Conservation (phyloP, 2,888 invertebrate species). For the Notodonta ziczac region DNA sequence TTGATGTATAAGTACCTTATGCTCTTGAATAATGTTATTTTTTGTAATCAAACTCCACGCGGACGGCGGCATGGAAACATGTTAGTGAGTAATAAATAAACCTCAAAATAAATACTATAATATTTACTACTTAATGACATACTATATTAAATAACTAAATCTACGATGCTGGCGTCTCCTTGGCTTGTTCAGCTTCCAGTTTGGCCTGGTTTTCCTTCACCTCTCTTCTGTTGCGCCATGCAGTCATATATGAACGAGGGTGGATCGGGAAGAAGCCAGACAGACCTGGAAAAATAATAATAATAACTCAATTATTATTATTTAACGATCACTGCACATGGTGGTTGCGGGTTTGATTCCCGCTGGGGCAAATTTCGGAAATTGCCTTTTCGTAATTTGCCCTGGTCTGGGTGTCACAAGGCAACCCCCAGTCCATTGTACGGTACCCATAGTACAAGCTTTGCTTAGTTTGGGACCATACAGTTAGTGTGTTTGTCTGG, state of each 20-base stretch:
- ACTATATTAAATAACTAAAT: conserved; percentile 20
- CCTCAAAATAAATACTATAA: conserved; percentile 1
- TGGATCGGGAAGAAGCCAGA: conserved; percentile 94
- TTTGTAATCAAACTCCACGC: too few relatives aligned
- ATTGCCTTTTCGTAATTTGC: too few relatives aligned
- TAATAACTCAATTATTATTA: neutral
- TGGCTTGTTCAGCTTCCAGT: conserved; percentile 54
- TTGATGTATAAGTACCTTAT: too few relatives aligned
- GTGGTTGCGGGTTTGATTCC: too few relatives aligned
- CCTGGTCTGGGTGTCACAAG: too few relatives aligned
- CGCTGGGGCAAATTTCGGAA: too few relatives aligned
- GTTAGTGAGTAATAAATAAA: neutral
- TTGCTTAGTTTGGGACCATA: too few relatives aligned
- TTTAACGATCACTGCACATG: too few relatives aligned
- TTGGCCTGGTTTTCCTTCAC: conserved; percentile 58
- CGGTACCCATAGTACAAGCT: too few relatives aligned
- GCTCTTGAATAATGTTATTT: too few relatives aligned
- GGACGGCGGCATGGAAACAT: neutral
- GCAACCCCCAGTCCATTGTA: too few relatives aligned
- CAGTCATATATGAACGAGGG: conserved; percentile 91
- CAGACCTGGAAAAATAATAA: conserved; percentile 79
- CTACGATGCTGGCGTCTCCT: conserved; percentile 37
- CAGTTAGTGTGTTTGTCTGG: too few relatives aligned
- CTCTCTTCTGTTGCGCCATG: conserved; percentile 89
- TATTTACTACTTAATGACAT: conserved; percentile 20